Conservation (phyloP, 2,888 invertebrate genomes). For the Phengaris arion region DNA sequence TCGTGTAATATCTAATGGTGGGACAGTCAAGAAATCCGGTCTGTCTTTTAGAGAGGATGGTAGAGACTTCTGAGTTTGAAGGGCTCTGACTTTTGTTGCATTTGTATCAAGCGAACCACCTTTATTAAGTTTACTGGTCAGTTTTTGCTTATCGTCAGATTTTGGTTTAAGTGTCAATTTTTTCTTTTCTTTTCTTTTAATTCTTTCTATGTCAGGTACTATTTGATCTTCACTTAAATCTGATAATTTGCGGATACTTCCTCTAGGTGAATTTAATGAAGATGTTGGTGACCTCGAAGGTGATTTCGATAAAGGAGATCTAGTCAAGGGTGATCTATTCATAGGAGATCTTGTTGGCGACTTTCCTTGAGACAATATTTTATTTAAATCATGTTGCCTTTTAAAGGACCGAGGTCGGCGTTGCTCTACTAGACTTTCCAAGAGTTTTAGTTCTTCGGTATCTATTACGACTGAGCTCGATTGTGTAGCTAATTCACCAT, state of each 20-base stretch:
- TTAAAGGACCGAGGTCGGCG: conserved; percentile 74
- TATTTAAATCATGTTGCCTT: conserved; percentile 67
- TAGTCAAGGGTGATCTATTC: conserved; percentile 69
- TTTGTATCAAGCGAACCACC: conserved; percentile 73
- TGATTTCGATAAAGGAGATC: conserved; percentile 74
- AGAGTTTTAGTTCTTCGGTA: conserved; percentile 76
- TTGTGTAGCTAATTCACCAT: conserved; percentile 61
- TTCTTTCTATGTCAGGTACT: conserved; percentile 73
- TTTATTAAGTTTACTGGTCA: conserved; percentile 67
- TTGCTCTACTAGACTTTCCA: conserved; percentile 77
- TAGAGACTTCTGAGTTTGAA: conserved; percentile 78
- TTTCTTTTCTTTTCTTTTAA: conserved; percentile 73
- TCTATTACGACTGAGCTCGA: conserved; percentile 76
- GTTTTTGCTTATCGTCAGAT: conserved; percentile 68
- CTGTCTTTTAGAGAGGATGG: conserved; percentile 76
- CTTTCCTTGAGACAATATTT: conserved; percentile 63
- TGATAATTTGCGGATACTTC: conserved; percentile 73
- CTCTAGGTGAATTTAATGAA: conserved; percentile 73
- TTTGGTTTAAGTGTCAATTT: conserved; percentile 69
- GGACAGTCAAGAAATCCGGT: conserved; percentile 75
- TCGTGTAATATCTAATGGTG: conserved; percentile 77
- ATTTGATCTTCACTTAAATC: conserved; percentile 77
- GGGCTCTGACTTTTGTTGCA: conserved; percentile 67
- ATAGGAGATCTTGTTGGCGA: conserved; percentile 71
- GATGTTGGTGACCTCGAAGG: conserved; percentile 77